These are phyloP conservation scores for Lasioglossum baleicum DNA, from an alignment of 1,140 invertebrate species.

Conservation along the genomic window DNA sequence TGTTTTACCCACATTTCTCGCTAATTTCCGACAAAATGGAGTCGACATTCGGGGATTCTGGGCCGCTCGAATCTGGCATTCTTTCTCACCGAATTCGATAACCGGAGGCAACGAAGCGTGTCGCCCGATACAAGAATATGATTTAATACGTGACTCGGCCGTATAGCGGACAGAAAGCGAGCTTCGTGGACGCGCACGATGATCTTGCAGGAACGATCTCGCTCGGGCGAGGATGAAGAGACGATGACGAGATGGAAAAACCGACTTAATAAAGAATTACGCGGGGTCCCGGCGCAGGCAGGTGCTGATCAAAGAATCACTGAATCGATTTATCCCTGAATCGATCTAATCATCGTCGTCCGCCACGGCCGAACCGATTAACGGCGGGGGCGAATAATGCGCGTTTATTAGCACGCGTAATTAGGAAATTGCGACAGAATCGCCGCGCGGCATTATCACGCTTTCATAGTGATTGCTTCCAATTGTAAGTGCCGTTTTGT, in stretches of 20 bases:
- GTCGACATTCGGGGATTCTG: too few species aligned
- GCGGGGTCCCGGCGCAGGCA: constrained; percentile 41
- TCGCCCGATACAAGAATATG: constrained; percentile 41
- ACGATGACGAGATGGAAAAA: constrained; percentile 61
- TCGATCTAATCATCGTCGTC: constrained; percentile 57
- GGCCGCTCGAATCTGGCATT: not conserved
- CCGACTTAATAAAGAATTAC: constrained; percentile 62
- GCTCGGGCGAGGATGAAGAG: constrained; percentile 49
- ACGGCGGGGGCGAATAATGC: not conserved
- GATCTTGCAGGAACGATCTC: constrained; percentile 53
- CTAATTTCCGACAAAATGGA: too few species aligned
- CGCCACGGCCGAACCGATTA: not conserved
- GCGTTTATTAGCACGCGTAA: constrained; percentile 16
- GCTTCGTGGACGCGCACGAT: constrained; percentile 38
- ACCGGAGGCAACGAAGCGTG: constrained; percentile 43
- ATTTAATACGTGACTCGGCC: constrained; percentile 59
- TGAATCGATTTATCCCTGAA: constrained; percentile 62
- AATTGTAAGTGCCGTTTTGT: not conserved
- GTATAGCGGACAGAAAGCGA: constrained; percentile 37
- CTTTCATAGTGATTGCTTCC: not conserved
- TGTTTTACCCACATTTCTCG: too few species aligned
- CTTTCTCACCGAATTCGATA: constrained; percentile 42
- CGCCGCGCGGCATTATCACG: not conserved
- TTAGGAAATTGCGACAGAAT: constrained; percentile 13
- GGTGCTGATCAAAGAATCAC: constrained; percentile 57